Base-by-base conservation (phyloP, 2,113 vertebrate species). In the Eulacestoma nigropectus region DNA sequence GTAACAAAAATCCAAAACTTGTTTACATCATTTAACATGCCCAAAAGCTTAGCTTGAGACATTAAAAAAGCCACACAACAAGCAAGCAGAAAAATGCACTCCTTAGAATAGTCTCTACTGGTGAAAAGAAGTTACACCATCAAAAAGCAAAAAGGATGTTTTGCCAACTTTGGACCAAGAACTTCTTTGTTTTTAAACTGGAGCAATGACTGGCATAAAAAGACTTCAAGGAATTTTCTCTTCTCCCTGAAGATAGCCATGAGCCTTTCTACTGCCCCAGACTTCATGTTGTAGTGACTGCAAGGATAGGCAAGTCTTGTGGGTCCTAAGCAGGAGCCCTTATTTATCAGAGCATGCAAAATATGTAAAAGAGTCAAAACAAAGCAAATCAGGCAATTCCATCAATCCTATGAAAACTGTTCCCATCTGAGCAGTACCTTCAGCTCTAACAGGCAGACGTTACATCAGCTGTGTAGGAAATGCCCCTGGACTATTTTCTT, bases 1-100 rank as follows among this genome's bases (percentile, higher is more conserved):
- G 59, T 42, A 67, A 94, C 62, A 90, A 90, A 93, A 93, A 69
- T 62, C 75, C 64, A 57, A 68, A 88, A 52, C 64, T 95, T 78
- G 64, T 78, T 95, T 93, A 70, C 52, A 68, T 44, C 76, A 90
- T 78, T 97, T 90, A 95, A 44, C 73, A 84, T 49, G 84, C 73
- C 50, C 87, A 89, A 95, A 80, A 93, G 68, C 72, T 90, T 77
- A 86, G 64, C 47, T 70, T 4, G 4, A 85, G 37, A 88, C 47
- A 32, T 64, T 65, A 25, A 44, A 74, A 78, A 76, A 60, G 46
- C 60, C 77, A 68, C 46, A 56, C 49, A 84, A 67, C 60, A 82
- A 73, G 32, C 20, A 74, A 76, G 37, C 32, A 87, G 46, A 75
- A 92, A 93, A 93, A 39, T 7, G 8, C 53, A 50, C 10, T 73